Conservation (phyloP, 2,113 vertebrate species). For the Elachura formosa region DNA sequence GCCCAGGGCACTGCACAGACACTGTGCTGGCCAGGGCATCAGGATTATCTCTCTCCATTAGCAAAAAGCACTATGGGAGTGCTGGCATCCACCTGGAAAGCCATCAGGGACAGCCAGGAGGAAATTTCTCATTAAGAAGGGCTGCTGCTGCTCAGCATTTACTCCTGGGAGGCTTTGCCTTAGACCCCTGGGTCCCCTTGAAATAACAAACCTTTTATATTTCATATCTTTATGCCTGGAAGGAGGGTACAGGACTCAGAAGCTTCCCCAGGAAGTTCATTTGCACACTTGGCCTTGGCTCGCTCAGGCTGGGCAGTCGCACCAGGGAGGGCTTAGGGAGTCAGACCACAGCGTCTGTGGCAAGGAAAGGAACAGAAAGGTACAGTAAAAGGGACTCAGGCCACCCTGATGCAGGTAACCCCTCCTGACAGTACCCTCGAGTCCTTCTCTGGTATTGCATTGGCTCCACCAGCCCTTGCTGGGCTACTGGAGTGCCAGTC, state of each 20-base stretch:
- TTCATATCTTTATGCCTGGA: neutral
- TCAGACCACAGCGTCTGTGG: neutral
- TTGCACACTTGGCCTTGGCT: neutral
- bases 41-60: neutral
- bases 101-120: neutral
- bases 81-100: conserved; percentile 11
- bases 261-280: neutral
- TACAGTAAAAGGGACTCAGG: neutral
- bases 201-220: neutral
- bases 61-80: neutral
- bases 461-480: neutral
- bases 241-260: neutral
- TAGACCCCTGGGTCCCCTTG: neutral
- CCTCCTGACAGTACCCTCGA: neutral
- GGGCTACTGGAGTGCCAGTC: neutral
- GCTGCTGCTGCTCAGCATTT: neutral
- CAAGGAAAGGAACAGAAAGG: neutral
- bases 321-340: neutral
- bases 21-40: neutral
- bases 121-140: neutral
- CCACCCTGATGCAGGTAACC: rapidly evolving
- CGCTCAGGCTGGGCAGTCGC: rapidly evolving
- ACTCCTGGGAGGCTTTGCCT: neutral
- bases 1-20: neutral
- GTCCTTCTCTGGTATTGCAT: neutral